Evolutionary conservation across 2,888 invertebrate genomes (phyloP), one percentile per base, ranked within the genome.

Genomic region (Adineta ricciae): DNA sequence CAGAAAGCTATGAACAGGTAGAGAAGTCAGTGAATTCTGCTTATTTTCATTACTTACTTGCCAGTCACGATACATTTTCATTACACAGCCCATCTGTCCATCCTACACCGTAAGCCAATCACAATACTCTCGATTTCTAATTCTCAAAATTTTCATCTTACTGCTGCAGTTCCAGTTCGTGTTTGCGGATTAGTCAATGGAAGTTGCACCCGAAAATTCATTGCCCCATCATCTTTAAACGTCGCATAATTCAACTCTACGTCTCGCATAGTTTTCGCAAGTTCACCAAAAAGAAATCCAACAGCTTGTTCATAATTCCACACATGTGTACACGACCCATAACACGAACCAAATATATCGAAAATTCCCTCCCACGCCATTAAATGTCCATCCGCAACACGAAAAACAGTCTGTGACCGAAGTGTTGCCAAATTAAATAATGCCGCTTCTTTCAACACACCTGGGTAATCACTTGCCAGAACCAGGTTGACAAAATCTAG

Each of bases 31-130:
- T 52, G 24, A 52, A 52, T 16, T 14, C 21, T 52, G 2, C 21
- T 52, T 54, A 16, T 50, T 9, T 50, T 50, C 19, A 50, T 54
- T 54, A 54, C 24, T 54, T 54, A 54, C 54, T n/a, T 72, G 72
- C 72, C 72, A 72, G 36, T 72, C 72, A 2, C 72, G 72, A 36
- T 72, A 72, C 72, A 72, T 72, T 72, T 72, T 72, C 72, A 72
- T 72, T 2, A 72, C 19, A 72, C 72, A 72, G 36, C 72, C 72
- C 72, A 72, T 72, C 36, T 72, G 72, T 32, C 72, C 72, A 36
- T 72, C 72, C 72, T 72, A 72, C 16, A 72, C 5, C 16, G 7
- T 72, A 19, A 72, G 36, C 1, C 19, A 14, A 72, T 72, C 9
- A 64, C 3, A 11, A 16, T 52, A n/a, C n/a, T n/a, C n/a, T 32